A percentile compares a stretch with the other conserved stretches of the same genome.
Conservation (phyloP, 2,888 invertebrate genomes). For the Terebella lapidaria region DNA sequence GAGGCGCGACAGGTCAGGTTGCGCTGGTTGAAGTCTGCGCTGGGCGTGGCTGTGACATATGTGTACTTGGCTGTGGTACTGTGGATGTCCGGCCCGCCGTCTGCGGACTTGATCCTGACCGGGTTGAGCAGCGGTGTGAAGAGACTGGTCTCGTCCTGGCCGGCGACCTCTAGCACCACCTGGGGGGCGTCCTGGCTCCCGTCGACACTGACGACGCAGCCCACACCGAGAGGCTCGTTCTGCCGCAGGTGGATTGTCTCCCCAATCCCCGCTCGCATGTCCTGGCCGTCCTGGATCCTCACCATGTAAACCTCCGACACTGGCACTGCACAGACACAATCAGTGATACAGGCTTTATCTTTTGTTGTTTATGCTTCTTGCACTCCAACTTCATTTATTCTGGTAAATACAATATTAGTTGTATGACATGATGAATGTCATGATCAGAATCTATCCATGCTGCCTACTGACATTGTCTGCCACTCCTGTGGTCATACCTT, state of each 20-base stretch:
- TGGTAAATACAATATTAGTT: too few species aligned
- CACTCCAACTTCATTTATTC: background rate
- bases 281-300: background rate
- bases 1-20: background rate
- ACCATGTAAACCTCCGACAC: background rate
- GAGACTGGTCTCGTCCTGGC: background rate
- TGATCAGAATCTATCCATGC: background rate
- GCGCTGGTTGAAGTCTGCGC: background rate
- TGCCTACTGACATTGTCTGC: background rate
- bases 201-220: background rate
- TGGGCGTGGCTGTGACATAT: background rate
- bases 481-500: too few species aligned
- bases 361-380: background rate
- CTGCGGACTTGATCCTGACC: background rate
- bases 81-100: background rate
- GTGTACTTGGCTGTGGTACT: background rate
- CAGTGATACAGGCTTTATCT: background rate
- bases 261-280: background rate
- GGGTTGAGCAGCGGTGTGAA: background rate
- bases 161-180: background rate
- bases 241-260: background rate
- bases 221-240: background rate
- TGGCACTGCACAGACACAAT: background rate
- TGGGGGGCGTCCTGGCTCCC: background rate
- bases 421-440: background rate